phyloP scores from a whole-genome alignment of 2,888 invertebrate genomes.

The Trachelus troglodyta region DNA sequence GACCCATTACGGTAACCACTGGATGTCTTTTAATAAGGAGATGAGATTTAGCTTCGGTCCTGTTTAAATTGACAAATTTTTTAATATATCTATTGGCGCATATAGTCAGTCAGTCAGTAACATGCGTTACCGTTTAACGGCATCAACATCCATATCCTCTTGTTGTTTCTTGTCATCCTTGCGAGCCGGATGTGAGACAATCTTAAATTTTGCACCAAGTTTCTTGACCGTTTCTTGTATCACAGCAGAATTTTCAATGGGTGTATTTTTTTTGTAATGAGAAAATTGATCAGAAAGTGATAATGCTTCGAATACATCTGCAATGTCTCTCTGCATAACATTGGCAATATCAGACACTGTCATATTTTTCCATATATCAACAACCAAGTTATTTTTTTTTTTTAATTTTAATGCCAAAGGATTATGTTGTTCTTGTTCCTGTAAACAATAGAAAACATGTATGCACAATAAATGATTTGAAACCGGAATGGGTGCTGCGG shows the following conservation, averaged over 20 bases:
- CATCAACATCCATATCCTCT: slow-evolving; percentile 54
- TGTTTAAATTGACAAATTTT: background rate
- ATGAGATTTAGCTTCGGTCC: slow-evolving; percentile 68
- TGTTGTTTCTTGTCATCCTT: slow-evolving; percentile 62
- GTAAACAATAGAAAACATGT: slow-evolving; percentile 35
- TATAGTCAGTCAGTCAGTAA: slow-evolving; percentile 12
- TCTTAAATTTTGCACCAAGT: slow-evolving; percentile 73
- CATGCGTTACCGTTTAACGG: slow-evolving; percentile 47
- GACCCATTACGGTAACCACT: slow-evolving; percentile 99
- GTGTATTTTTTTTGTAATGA: slow-evolving; percentile 69
- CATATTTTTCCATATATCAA: slow-evolving; percentile 85
- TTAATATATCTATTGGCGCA: slow-evolving; percentile 4
- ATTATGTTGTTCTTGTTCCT: slow-evolving; percentile 73
- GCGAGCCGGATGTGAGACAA: slow-evolving; percentile 68
- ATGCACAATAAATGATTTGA: slow-evolving; percentile 7
- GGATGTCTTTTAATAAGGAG: slow-evolving; percentile 83
- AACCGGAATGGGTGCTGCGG: background rate
- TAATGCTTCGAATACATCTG: slow-evolving; percentile 78
- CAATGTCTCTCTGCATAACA: slow-evolving; percentile 73
- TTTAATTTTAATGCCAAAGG: slow-evolving; percentile 70
- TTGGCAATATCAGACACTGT: slow-evolving; percentile 80
- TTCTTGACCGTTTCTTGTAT: slow-evolving; percentile 77
- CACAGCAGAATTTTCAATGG: slow-evolving; percentile 75
- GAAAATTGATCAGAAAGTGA: slow-evolving; percentile 72
- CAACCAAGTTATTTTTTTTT: slow-evolving; percentile 61